Conservation (phyloP, 2,797 vertebrate genomes). For the Rousettus madagascariensis region DNA sequence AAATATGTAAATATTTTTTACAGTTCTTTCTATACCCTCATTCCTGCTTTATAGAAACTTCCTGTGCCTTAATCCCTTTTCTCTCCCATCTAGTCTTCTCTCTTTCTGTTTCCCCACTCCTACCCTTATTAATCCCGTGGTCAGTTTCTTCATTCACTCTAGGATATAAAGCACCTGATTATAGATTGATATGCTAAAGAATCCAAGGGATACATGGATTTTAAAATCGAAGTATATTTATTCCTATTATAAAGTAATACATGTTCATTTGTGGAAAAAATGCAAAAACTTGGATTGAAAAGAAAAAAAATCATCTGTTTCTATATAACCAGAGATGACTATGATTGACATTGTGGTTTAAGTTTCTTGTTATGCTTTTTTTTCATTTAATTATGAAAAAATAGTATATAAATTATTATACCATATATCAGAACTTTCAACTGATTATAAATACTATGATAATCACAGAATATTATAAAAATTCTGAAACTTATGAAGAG, state of each 20-base stretch:
- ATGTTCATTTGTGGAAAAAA: background rate
- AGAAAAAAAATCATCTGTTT: background rate
- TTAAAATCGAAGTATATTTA: background rate
- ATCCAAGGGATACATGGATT: background rate
- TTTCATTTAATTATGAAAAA: background rate
- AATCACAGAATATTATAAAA: background rate
- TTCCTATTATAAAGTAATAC: slow-evolving; percentile 2
- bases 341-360: background rate
- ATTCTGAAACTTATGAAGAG: background rate
- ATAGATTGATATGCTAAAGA: background rate
- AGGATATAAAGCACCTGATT: background rate
- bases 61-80: background rate
- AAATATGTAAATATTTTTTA: background rate
- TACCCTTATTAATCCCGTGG: background rate
- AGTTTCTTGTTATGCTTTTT: background rate
- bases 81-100: background rate
- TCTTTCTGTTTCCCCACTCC: accelerated
- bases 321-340: background rate
- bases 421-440: background rate
- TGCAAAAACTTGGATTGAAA: background rate
- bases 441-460: background rate
- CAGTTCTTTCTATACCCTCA: background rate
- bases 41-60: background rate
- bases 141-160: background rate
- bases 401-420: background rate